Evolutionary conservation across 2,888 invertebrate genomes (phyloP).

Genomic region (Noctua pronuba): DNA sequence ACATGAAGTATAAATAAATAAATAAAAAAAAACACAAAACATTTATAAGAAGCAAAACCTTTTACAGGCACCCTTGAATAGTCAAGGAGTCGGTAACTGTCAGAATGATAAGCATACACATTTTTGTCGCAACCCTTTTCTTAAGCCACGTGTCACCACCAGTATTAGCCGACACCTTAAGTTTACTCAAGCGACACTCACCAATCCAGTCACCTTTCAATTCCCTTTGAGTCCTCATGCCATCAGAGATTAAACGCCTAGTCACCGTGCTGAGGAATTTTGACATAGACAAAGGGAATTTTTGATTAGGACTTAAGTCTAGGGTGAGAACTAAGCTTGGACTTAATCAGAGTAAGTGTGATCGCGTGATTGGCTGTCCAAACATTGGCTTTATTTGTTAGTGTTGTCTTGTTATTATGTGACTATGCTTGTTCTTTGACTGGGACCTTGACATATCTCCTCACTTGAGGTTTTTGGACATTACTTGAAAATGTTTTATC

Average conservation of each 20-base stretch:
- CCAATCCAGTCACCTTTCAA: constrained; percentile 31
- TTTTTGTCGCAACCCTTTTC: background rate
- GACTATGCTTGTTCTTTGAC: background rate
- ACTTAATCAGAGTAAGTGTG: constrained; percentile 18
- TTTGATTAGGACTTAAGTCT: constrained; percentile 38
- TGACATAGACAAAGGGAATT: constrained; percentile 54
- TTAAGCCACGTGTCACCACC: background rate
- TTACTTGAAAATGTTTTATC: background rate
- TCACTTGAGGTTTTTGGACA: background rate
- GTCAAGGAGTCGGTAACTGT: background rate
- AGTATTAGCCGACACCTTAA: background rate
- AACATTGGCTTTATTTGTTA: constrained; percentile 6
- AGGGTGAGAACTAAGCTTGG: constrained; percentile 1
- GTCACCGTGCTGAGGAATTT: constrained; percentile 28
- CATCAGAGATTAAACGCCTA: constrained; percentile 51
- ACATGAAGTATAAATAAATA: too few relatives aligned
- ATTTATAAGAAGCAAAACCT: background rate
- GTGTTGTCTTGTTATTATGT: background rate
- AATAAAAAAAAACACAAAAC: background rate
- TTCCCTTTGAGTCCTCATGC: constrained; percentile 53
- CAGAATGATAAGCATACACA: background rate
- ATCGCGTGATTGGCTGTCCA: constrained; percentile 4
- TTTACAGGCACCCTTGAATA: background rate
- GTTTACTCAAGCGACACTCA: constrained; percentile 8
- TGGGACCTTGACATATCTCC: background rate